Evolutionary conservation across 2,888 invertebrate genomes (phyloP), one percentile per base, ranked within the genome.

Genomic region (Drosophila kambysellisi): DNA sequence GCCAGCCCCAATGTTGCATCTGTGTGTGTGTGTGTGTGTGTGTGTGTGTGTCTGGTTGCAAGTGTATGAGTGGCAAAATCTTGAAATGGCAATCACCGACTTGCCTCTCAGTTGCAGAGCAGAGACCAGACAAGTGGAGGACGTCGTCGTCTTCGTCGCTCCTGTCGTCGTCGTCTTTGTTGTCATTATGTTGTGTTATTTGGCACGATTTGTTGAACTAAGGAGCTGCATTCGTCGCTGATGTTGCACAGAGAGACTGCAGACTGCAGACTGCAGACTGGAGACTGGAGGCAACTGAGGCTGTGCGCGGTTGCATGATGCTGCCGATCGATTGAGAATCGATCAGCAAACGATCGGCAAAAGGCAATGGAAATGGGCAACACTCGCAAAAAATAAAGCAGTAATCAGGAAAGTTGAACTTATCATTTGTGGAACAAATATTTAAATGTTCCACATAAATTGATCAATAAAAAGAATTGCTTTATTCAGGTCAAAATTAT

Each of bases 291-390:
- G 56, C 20, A 48, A 20, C 20, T 59, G 57, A 60, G 59, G 73
- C 53, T 86, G 88, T 87, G 91, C 90, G 85, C 87, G 91, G 91
- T 91, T 91, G 91, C 91, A 91, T 91, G 91, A 91, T 91, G 90
- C 81, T 84, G 89, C 69, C 87, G 89, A 91, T 91, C 91, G 90
- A 90, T 91, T 83, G 87, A 87, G 82, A 84, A 84, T 91, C 90
- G 91, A 91, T 91, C 90, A 86, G 91, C 82, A 68, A 70, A 68
- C 51, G 81, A 83, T 81, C 76, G 81, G 72, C 83, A 74, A 62
- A 48, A 46, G 61, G 52, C 70, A 76, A 60, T 57, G 59, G 43
- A 48, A 79, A 43, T 70, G 52, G 61, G 5, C 60, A 66, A 56
- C 56, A 46, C 64, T 63, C 60, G 63, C 63, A 65, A 41, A 69